These are phyloP conservation scores for Patella depressa DNA, from an alignment of 2,888 invertebrate species.

Conservation along the genomic window DNA sequence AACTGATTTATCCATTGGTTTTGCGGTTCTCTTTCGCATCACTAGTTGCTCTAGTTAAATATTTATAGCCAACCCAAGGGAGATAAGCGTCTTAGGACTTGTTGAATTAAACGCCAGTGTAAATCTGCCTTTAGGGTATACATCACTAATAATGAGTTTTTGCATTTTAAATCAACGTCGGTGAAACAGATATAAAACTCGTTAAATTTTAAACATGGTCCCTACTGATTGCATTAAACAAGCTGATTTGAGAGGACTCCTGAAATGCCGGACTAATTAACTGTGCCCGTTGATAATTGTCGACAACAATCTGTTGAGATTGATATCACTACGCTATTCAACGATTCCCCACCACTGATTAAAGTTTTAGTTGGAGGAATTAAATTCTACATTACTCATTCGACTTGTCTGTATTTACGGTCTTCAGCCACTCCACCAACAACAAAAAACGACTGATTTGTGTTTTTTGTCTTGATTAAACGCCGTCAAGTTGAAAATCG, in stretches of 20 bases:
- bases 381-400: neutral
- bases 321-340: conserved; percentile 8
- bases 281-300: neutral
- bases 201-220: conserved; percentile 10
- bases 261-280: neutral
- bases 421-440: too few relatives aligned
- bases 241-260: neutral
- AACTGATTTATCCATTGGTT: conserved; percentile 10
- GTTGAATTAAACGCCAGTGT: conserved; percentile 6
- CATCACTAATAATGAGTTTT: conserved; percentile 3
- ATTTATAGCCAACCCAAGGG: conserved; percentile 10
- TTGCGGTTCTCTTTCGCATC: conserved; percentile 9
- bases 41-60: neutral
- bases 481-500: too few relatives aligned
- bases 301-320: neutral
- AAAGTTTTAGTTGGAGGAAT: neutral
- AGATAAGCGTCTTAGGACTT: conserved; percentile 6
- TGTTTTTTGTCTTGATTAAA: too few relatives aligned
- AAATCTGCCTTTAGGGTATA: conserved; percentile 9
- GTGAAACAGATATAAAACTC: conserved; percentile 7
- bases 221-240: conserved; percentile 5
- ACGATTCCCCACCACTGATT: neutral
- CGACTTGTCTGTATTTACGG: neutral
- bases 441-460: too few relatives aligned
- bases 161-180: conserved; percentile 11